Conservation (phyloP, 2,888 invertebrate genomes). For the Dryadula phaetusa region DNA sequence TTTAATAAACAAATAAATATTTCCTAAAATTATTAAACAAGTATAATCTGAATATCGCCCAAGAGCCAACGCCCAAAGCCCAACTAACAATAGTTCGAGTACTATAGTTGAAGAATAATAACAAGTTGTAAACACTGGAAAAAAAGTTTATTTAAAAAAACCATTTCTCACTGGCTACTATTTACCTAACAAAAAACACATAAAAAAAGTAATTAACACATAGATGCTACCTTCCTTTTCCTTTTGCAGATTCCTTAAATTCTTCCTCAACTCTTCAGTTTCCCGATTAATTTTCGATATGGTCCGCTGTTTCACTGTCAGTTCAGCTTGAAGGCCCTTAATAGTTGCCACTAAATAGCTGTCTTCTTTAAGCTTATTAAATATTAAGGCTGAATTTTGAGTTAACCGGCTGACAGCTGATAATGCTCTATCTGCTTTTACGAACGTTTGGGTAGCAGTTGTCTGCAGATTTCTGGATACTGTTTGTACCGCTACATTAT, state of each 20-base stretch:
- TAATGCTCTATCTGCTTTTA: constrained; percentile 69
- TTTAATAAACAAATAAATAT: too few relatives aligned
- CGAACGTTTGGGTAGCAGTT: constrained; percentile 66
- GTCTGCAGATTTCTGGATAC: constrained; percentile 60
- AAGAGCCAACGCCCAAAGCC: too few relatives aligned
- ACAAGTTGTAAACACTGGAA: too few relatives aligned
- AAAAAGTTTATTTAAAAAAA: too few relatives aligned
- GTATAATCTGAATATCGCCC: too few relatives aligned
- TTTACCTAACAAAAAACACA: not conserved
- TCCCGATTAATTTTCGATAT: constrained; percentile 89
- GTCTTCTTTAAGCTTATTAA: constrained; percentile 87
- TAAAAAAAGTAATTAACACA: constrained; percentile 25
- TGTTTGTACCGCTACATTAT: constrained; percentile 79
- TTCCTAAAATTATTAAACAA: too few relatives aligned
- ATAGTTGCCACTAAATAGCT: constrained; percentile 91
- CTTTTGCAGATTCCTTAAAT: constrained; percentile 89
- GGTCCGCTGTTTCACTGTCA: constrained; percentile 89
- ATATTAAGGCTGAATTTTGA: constrained; percentile 80
- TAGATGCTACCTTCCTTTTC: constrained; percentile 86
- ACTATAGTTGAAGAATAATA: too few relatives aligned
- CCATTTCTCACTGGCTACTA: too few relatives aligned
- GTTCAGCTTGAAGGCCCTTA: constrained; percentile 89
- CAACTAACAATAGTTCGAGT: too few relatives aligned
- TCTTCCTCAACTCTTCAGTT: constrained; percentile 90
- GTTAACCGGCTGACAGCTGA: constrained; percentile 81